Evolutionary conservation across 37 sponge, comb jelly and placozoan genomes (phyloP), one percentile per base, ranked within the genome.

Genomic region (Axinella damicornis): DNA sequence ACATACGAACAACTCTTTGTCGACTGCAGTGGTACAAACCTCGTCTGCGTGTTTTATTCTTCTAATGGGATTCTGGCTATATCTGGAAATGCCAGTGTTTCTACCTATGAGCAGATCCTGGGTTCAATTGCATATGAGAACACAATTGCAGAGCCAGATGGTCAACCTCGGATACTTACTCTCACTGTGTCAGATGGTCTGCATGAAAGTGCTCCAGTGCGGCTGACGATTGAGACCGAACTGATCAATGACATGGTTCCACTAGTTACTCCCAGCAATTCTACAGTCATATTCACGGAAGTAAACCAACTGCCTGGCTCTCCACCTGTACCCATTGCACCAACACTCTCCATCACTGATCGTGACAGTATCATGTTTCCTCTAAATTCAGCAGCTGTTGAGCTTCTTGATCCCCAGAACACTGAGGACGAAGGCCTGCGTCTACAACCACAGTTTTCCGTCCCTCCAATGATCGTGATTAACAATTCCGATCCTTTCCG

Each of bases 211-310:
- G 4, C 30, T 21, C 55, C 74, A 31, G 79, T 65, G 0, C 38
- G 17, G n/a, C 77, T 90, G 31, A 59, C 22, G 62, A 80, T 90
- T 53, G 31, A 57, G 12, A 80, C 75, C 9, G 38, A 38, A 54
- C 82, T 80, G 0, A 74, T 85, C 52, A 90, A 90, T 57, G 91
- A 90, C 64, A 76, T 85, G 52, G 36, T 69, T 0, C 91, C 91
- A 20, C 30, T 75, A 30, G 25, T 81, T n/a, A 12, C 34, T 25
- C 74, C 87, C 13, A 71, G 11, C 27, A 56, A 73, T 20, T 46
- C 65, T 17, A 52, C 34, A 30, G 91, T 76, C 1, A 27, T 75
- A 9, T 90, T 85, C 63, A 17, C 21, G 24, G 91, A 90, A 31
- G 65, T 16, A 12, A 88, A 88, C 40, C 46, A 46, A 46, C 46